Evolutionary conservation across 2,888 invertebrate genomes (phyloP), one percentile per base, ranked within the genome.

Genomic region (Dasysyrphus albostriatus): DNA sequence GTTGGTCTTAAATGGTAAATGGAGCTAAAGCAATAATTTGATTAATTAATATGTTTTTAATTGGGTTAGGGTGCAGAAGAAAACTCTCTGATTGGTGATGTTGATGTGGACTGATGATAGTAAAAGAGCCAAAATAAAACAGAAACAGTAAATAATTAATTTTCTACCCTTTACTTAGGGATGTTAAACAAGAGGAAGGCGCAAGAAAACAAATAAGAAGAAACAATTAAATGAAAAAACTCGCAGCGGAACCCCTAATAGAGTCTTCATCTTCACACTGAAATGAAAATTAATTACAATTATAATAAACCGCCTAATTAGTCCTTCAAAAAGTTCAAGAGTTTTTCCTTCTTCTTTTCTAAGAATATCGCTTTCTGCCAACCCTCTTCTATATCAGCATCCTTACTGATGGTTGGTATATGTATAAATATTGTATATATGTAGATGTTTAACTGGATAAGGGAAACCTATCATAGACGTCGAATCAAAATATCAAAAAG

Each of bases 241-340:
- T 74, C 59, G 49, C 24, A 24, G 3, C 24, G 24, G 29, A 19
- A n/a, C 39, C 73, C 78, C 59, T 59, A 61, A 65, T 34, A 37
- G 10, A 37, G 59, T 39, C 19, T 59, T 61, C 61, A 42, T 70
- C 63, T 70, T 83, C 70, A 74, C 79, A 65, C 80, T 58, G 70
- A 81, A 67, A 54, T 44, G 82, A 77, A 89, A 90, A 89, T 92
- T 92, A 91, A 92, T 92, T 92, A 92, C 92, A 92, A 90, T 91
- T 91, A 92, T 91, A 92, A 92, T 92, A 92, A 92, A 91, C 90
- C 90, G 91, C 90, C 91, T 92, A 92, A 92, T 92, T 92, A 92
- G 89, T 88, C 90, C 65, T 75, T 79, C 65, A 75, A 67, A 79
- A 83, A 83, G 75, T 72, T 75, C 59, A 56, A 58, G 74, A 70